Evolutionary conservation across 2,113 vertebrate species (phyloP).

Genomic region (Aptenodytes patagonicus): DNA sequence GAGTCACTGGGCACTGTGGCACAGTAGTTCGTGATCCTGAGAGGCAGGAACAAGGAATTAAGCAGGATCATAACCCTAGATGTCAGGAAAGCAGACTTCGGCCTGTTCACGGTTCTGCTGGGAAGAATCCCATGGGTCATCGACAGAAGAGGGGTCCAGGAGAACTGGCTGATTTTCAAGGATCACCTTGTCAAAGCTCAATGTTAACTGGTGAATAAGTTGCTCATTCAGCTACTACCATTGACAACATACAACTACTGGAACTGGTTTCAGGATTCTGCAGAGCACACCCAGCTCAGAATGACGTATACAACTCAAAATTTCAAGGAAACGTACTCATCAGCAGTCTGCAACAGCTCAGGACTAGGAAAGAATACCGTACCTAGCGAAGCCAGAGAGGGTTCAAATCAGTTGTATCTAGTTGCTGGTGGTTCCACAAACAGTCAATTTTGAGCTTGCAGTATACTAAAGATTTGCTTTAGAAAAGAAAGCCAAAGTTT

Average conservation of each 20-base stretch:
- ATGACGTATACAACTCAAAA: fast-evolving
- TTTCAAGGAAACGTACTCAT: fast-evolving
- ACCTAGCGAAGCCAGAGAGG: not conserved
- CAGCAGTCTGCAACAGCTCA: not conserved
- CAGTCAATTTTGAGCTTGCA: not conserved
- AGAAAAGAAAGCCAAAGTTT: not conserved
- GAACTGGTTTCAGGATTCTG: not conserved
- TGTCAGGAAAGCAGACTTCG: not conserved
- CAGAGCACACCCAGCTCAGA: not conserved
- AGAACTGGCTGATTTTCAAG: not conserved
- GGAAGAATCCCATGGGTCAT: not conserved
- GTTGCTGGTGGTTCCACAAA: not conserved
- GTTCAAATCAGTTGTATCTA: not conserved
- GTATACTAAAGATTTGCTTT: not conserved
- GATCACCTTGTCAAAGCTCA: not conserved
- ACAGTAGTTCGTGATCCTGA: not conserved
- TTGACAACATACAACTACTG: no score
- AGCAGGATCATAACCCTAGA: not conserved
- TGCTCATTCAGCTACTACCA: not conserved
- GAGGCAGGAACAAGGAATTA: not conserved
- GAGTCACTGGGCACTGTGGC: not conserved
- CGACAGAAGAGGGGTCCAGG: not conserved
- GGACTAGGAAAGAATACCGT: not conserved
- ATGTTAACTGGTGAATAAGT: fast-evolving
- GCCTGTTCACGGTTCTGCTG: not conserved